Conservation (phyloP, 2,113 vertebrate genomes). For the Monopterus albus region DNA sequence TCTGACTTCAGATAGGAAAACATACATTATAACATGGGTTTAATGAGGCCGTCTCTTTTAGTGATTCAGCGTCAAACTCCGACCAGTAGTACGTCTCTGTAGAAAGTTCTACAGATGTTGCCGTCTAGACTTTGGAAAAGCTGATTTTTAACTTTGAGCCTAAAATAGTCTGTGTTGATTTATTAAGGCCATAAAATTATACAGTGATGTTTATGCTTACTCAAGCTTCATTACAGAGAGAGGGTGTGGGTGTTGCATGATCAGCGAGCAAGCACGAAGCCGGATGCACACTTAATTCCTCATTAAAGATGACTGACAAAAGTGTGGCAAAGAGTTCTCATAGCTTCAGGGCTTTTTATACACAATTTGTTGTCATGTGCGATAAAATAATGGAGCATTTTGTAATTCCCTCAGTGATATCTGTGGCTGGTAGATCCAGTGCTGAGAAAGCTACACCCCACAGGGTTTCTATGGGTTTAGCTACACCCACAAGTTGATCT, state of each 20-base stretch:
- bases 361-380: not conserved
- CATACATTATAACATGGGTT: not conserved
- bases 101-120: not conserved
- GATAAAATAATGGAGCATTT: constrained; percentile 15
- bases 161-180: constrained; percentile 23
- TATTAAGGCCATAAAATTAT: constrained; percentile 39
- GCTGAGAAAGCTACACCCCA: not conserved
- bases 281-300: constrained; percentile 17
- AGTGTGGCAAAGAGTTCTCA: constrained; percentile 18
- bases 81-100: not conserved
- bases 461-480: constrained; percentile 1
- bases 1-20: not conserved
- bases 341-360: constrained; percentile 24
- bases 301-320: not conserved
- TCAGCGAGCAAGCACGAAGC: not conserved
- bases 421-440: not conserved
- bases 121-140: not conserved
- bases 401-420: constrained; percentile 12
- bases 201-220: constrained; percentile 25
- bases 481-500: not conserved
- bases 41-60: not conserved
- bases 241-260: constrained; percentile 8
- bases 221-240: constrained; percentile 6
- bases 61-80: not conserved
- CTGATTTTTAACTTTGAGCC: not conserved